These are phyloP conservation scores for Greenwoodochromis staneri DNA, from an alignment of 2,113 vertebrate species.

Conservation along the genomic window DNA sequence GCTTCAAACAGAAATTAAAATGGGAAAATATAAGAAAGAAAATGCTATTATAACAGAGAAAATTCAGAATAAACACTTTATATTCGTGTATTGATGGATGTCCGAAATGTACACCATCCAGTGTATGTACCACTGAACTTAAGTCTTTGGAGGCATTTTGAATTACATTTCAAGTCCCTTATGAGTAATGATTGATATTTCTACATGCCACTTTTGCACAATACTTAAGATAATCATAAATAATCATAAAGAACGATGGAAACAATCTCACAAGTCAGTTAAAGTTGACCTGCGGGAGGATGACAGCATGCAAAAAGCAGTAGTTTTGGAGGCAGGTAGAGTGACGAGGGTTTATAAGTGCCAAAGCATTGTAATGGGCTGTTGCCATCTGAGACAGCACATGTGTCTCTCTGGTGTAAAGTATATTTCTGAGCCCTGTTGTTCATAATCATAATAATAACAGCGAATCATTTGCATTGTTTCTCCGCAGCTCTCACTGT, in stretches of 20 bases:
- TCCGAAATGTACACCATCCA: neutral
- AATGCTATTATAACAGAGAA: neutral
- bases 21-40: neutral
- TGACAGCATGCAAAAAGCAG: neutral
- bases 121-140: neutral
- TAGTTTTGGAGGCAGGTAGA: neutral
- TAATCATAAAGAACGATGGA: neutral
- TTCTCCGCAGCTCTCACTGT: constrained; percentile 79
- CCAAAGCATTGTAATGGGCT: constrained; percentile 11
- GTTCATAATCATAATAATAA: constrained; percentile 49
- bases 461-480: constrained; percentile 27
- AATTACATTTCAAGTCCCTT: neutral
- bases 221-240: neutral
- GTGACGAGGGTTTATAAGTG: neutral
- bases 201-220: neutral
- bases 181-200: neutral
- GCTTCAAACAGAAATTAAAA: neutral
- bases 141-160: neutral
- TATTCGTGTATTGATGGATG: neutral
- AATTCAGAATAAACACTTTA: neutral
- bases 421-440: constrained; percentile 20
- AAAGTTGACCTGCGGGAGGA: neutral
- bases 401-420: constrained; percentile 18
- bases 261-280: neutral
- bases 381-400: constrained; percentile 23